Evolutionary conservation across 2,113 vertebrate species (phyloP).

Genomic region (Synchiropus splendidus): DNA sequence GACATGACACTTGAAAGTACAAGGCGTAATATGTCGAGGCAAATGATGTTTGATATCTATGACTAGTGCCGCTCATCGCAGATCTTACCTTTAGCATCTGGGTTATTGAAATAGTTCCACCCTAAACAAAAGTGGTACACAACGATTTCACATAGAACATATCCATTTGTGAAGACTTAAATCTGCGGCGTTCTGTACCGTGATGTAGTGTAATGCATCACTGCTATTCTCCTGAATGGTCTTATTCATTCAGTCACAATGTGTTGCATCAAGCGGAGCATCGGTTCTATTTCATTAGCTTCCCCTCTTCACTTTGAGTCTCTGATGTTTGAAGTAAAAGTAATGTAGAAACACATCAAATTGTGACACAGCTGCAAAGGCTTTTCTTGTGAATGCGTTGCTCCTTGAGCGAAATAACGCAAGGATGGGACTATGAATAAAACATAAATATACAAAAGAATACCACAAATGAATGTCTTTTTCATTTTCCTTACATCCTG

Average conservation of each 20-base stretch:
- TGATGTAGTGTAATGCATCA: background rate
- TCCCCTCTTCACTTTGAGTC: background rate
- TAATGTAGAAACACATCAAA: conserved; percentile 7
- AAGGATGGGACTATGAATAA: too few relatives aligned
- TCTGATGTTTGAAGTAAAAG: conserved; percentile 5
- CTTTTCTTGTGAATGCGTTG: too few relatives aligned
- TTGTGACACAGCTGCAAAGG: background rate
- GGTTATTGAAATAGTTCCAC: conserved; percentile 23
- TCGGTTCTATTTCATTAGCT: background rate
- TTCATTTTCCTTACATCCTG: too few relatives aligned
- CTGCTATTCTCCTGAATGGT: background rate
- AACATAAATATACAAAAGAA: too few relatives aligned
- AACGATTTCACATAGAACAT: too few relatives aligned
- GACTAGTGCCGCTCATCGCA: conserved; percentile 52
- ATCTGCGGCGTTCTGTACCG: too few relatives aligned
- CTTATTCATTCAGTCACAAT: too few relatives aligned
- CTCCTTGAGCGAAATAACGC: too few relatives aligned
- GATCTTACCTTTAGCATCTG: conserved; percentile 25
- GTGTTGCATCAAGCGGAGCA: too few relatives aligned
- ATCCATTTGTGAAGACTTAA: too few relatives aligned
- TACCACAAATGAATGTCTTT: too few relatives aligned
- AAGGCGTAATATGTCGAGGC: conserved; percentile 41
- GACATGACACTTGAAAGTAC: conserved; percentile 52
- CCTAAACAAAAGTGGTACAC: too few relatives aligned
- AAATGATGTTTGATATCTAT: conserved; percentile 61